Evolutionary conservation across 2,797 vertebrate species (phyloP).

Genomic region (Serranus cabrilla): DNA sequence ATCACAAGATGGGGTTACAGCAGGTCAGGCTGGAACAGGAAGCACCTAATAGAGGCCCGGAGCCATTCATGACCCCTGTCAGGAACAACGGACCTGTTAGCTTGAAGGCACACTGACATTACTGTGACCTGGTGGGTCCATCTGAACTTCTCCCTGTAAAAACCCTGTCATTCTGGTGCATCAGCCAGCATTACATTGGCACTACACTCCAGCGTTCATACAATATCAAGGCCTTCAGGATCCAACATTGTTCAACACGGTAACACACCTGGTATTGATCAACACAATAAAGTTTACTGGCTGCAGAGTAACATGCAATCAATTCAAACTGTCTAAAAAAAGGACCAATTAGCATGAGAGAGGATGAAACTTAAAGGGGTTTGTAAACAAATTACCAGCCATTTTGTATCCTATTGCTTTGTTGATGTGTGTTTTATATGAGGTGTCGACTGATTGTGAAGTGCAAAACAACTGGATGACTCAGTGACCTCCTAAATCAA

Average conservation of each 20-base stretch:
- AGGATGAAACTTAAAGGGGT: neutral
- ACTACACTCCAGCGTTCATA: too few relatives aligned
- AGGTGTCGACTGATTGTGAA: neutral
- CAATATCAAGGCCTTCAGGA: neutral
- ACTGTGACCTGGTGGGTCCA: neutral
- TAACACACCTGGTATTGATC: constrained; percentile 34
- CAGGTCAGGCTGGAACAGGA: constrained; percentile 44
- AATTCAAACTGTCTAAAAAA: too few relatives aligned
- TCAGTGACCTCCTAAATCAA: neutral
- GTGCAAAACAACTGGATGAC: neutral
- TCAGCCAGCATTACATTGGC: constrained; percentile 11
- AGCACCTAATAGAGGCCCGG: constrained; percentile 47
- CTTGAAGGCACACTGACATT: constrained; percentile 13
- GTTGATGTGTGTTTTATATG: neutral
- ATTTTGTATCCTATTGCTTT: neutral
- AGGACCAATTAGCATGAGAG: too few relatives aligned
- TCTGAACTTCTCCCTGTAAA: constrained; percentile 14
- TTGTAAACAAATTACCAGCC: neutral
- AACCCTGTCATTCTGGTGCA: neutral
- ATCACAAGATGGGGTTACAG: constrained; percentile 25
- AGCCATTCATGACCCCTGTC: constrained; percentile 32
- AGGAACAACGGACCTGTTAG: constrained; percentile 33
- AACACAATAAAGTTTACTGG: constrained; percentile 8
- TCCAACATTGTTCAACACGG: constrained; percentile 1
- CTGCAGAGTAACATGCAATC: neutral